Conservation (phyloP, 2,888 invertebrate genomes). For the Melieria crassipennis region DNA sequence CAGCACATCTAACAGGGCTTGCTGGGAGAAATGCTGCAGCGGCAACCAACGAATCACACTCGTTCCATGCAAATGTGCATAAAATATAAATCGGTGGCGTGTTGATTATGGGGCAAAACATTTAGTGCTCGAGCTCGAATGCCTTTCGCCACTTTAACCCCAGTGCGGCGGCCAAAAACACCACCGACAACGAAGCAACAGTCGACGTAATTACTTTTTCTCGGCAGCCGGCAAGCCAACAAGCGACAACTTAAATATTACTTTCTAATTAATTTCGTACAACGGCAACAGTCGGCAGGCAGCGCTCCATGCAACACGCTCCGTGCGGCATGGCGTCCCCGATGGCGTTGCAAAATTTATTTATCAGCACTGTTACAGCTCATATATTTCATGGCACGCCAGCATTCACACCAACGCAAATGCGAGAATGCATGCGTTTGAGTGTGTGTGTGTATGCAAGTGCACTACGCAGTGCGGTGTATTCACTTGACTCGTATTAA, state of each 20-base stretch:
- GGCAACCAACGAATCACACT: no score
- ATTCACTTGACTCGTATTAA: constrained; percentile 17
- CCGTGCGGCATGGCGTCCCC: no score
- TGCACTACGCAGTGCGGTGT: background rate
- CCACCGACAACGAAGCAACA: background rate
- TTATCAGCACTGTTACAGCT: background rate
- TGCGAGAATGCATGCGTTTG: background rate
- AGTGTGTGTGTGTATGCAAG: background rate
- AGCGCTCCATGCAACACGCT: background rate
- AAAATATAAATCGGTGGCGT: no score
- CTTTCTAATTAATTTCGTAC: constrained; percentile 23
- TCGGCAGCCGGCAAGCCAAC: constrained; percentile 9
- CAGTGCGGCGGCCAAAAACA: background rate
- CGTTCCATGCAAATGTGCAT: no score
- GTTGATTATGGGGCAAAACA: no score
- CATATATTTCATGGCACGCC: background rate
- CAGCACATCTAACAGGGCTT: no score
- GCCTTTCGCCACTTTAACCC: no score
- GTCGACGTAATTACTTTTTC: background rate
- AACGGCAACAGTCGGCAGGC: background rate
- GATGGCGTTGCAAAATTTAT: constrained; percentile 1
- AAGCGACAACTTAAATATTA: constrained; percentile 17
- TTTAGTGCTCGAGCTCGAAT: no score
- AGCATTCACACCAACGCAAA: background rate
- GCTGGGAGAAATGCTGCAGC: no score